Percentiles rank a stretch among this genome's conserved stretches.
Evolutionary conservation across 1,140 invertebrate genomes (phyloP).

Genomic region (Drosophila novamexicana): DNA sequence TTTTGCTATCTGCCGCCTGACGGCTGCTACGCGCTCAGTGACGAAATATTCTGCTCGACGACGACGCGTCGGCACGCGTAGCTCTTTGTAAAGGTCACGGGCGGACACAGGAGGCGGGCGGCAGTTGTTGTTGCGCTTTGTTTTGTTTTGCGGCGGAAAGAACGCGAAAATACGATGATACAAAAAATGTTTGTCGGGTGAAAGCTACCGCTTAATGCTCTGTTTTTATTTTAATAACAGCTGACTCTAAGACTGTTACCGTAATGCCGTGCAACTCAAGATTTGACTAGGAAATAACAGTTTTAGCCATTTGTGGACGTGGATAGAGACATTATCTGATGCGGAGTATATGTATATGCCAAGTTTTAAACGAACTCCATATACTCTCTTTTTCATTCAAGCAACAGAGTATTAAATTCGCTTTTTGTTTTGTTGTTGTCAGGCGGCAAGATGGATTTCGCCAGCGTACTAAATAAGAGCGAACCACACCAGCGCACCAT

Average conservation of each 20-base stretch:
- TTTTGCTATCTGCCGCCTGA: constrained; percentile 10
- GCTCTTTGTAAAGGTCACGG: constrained; percentile 47
- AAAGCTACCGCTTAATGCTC: neutral
- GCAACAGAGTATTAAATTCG: neutral
- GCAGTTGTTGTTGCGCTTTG: constrained; percentile 24
- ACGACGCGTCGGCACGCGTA: constrained; percentile 16
- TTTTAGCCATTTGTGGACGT: too few species aligned
- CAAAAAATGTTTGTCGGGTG: neutral
- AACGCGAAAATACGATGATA: constrained; percentile 17
- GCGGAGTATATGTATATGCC: too few species aligned
- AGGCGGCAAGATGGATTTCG: constrained; percentile 73
- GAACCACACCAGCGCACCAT: constrained; percentile 85
- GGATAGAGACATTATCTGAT: too few species aligned
- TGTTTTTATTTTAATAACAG: neutral
- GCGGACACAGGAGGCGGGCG: constrained; percentile 5
- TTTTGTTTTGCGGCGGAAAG: constrained; percentile 17
- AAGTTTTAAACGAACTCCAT: too few species aligned
- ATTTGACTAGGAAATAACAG: too few species aligned
- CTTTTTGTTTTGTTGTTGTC: constrained; percentile 33
- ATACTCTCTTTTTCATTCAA: constrained; percentile 3
- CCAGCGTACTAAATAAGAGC: constrained; percentile 69
- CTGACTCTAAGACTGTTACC: neutral
- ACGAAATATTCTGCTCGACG: constrained; percentile 46
- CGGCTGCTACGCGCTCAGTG: constrained; percentile 35
- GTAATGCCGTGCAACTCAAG: too few species aligned